phyloP scores from a whole-genome alignment of 2,888 invertebrate genomes.

The Diloba caeruleocephala region DNA sequence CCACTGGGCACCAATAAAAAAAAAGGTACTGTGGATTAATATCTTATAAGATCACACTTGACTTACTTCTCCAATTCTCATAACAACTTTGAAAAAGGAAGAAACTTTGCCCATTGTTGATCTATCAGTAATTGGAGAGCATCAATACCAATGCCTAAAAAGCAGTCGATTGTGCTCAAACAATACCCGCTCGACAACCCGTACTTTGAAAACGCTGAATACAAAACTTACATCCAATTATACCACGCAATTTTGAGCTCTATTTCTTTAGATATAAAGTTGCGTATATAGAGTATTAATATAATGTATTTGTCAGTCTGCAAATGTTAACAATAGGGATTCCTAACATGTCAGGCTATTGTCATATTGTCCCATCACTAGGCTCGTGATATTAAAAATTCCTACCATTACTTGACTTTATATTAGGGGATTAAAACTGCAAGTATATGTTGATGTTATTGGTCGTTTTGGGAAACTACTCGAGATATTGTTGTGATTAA shows the following conservation, averaged over 20 bases:
- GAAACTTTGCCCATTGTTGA: conserved; percentile 38
- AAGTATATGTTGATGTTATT: conserved; percentile 41
- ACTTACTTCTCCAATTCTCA: conserved; percentile 2
- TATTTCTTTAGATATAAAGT: conserved; percentile 10
- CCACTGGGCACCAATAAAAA: too few relatives aligned
- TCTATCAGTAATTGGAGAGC: conserved; percentile 43
- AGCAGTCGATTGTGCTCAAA: conserved; percentile 39
- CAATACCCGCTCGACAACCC: conserved; percentile 39
- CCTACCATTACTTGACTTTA: conserved; percentile 60
- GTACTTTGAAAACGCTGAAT: conserved; percentile 30
- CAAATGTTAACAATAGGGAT: conserved; percentile 73
- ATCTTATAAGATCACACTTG: too few relatives aligned
- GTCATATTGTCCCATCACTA: conserved; percentile 65
- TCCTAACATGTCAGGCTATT: conserved; percentile 69
- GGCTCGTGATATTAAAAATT: conserved; percentile 76
- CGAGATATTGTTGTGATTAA: conserved; percentile 28
- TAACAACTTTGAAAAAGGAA: conserved; percentile 5
- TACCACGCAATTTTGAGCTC: conserved; percentile 17
- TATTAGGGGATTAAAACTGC: conserved; percentile 54
- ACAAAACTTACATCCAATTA: conserved; percentile 32
- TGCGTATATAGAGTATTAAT: background rate
- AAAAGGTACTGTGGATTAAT: too few relatives aligned
- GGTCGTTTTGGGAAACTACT: conserved; percentile 46
- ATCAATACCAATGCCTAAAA: conserved; percentile 32
- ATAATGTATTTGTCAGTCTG: conserved; percentile 39